A percentile compares a stretch with the other conserved stretches of the same genome.
phyloP scores from a whole-genome alignment of 2,797 vertebrate genomes.

The Centropyge bicolor region DNA sequence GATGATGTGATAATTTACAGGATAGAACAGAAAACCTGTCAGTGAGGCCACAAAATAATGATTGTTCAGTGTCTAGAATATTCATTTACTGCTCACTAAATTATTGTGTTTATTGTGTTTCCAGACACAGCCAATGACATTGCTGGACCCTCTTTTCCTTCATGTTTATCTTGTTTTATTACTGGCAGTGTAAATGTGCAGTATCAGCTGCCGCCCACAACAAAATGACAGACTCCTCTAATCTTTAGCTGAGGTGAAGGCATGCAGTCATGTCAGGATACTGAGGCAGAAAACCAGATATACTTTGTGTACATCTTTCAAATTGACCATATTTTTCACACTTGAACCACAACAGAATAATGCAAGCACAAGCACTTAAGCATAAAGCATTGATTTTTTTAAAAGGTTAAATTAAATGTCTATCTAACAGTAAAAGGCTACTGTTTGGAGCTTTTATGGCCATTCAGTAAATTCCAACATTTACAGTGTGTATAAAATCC shows the following conservation, averaged over 20 bases:
- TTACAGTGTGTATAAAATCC: not conserved
- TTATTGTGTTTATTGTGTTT: no score
- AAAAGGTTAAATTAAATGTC: not conserved
- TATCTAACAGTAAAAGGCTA: not conserved
- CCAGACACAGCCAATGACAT: not conserved
- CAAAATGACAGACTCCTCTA: not conserved
- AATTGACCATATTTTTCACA: not conserved
- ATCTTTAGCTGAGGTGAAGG: not conserved
- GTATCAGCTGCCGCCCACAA: not conserved
- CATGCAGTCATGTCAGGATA: not conserved
- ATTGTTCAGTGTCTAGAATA: not conserved
- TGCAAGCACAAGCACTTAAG: not conserved
- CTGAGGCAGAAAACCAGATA: not conserved
- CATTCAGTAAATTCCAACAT: not conserved
- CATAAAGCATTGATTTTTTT: not conserved
- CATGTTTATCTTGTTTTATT: not conserved
- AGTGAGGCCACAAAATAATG: not conserved
- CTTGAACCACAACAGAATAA: not conserved
- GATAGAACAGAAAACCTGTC: not conserved
- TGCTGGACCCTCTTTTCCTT: not conserved
- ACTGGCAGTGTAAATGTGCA: not conserved
- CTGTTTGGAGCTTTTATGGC: not conserved
- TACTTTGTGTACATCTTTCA: not conserved
- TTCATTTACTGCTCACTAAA: no score
- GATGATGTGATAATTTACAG: no score